Percentiles rank a stretch among this genome's conserved stretches.
phyloP scores from a whole-genome alignment of 1,140 invertebrate species.

The Vanessa tameamea region DNA sequence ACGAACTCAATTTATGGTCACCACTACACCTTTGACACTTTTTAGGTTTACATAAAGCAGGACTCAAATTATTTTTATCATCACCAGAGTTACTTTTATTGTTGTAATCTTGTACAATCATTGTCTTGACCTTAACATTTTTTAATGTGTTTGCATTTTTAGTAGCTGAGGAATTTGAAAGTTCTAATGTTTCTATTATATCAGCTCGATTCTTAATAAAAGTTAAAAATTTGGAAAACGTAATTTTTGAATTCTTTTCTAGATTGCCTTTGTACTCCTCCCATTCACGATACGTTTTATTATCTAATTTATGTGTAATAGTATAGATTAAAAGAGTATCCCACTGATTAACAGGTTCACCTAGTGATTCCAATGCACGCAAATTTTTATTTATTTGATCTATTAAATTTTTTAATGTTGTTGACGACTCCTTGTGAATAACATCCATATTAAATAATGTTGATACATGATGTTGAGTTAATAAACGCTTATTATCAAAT shows the following conservation, averaged over 20 bases:
- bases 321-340: conserved; percentile 43
- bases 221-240: conserved; percentile 8
- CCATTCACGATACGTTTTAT: conserved; percentile 40
- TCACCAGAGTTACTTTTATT: conserved; percentile 16
- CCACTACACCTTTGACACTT: conserved; percentile 39
- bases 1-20: conserved; percentile 36
- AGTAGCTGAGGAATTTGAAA: conserved; percentile 2
- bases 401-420: conserved; percentile 37
- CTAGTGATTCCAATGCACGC: conserved; percentile 34
- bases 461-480: conserved; percentile 37
- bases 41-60: not conserved
- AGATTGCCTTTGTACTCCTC: conserved; percentile 25
- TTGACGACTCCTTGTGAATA: conserved; percentile 32
- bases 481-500: conserved; percentile 36
- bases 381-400: conserved; percentile 42
- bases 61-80: conserved; percentile 10
- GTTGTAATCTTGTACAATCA: conserved; percentile 11
- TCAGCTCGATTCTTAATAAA: conserved; percentile 7
- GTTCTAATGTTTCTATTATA: conserved; percentile 42
- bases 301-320: conserved; percentile 41
- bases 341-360: conserved; percentile 39
- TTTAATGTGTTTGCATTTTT: not conserved
- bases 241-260: not conserved
- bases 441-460: conserved; percentile 35
- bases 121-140: conserved; percentile 19